Evolutionary conservation across 2,797 vertebrate genomes (phyloP), one percentile per base, ranked within the genome.

Genomic region (Gymnopithys bicolor): DNA sequence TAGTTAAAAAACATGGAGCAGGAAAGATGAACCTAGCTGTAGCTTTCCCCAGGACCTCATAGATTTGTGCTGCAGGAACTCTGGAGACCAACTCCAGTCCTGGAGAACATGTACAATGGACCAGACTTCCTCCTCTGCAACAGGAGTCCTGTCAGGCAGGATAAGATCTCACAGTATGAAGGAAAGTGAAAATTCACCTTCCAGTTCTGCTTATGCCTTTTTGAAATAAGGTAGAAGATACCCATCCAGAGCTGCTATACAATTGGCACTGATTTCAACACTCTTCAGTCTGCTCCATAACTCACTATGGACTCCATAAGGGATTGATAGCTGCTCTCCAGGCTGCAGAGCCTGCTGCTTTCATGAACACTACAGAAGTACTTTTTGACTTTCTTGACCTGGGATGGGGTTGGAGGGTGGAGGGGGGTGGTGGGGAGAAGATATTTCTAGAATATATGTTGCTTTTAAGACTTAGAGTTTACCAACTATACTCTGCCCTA

Each of bases 201-300:
- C 9, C 14, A 70, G 23, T 63, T 25, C 60, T 46, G 27, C 12
- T 46, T 25, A 46, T 0, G 2, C 1, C 12, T 79, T 46, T 45
- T 28, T n/a, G 5, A 69, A 78, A 70, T 14, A 14, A 6, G 46
- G 19, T n/a, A 58, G 45, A 51, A 17, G 24, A 22, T n/a, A 41
- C 10, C 2, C 24, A 19, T 33, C 21, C 39, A 35, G 32, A 66
- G 41, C 25, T 39, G 45, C 28, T 32, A 4, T 66, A 49, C 7
- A 5, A 5, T 13, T 45, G 9, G 37, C 32, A 18, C 5, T 1
- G 4, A 30, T 25, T 68, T 52, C 60, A 83, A 5, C 1, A 0
- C 55, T 24, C 59, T 11, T 41, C 55, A 41, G 2, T 30, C 33
- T 43, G 35, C 56, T n/a, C 33, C 0, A 0, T 45, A 62, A 66